Conservation (phyloP, 2,888 invertebrate species). For the Smittia aterrima region DNA sequence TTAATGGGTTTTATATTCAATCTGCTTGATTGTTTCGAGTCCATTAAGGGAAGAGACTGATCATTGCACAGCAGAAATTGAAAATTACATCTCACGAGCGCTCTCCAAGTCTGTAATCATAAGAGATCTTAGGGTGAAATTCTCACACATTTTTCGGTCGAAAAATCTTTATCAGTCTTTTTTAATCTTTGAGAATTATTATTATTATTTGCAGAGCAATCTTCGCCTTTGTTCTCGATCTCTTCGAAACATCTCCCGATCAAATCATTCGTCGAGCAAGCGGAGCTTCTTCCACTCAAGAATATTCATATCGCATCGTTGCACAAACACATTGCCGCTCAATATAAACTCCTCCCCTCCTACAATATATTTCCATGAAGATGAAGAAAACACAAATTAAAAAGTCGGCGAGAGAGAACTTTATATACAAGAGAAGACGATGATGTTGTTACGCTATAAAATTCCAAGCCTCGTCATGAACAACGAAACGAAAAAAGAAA, state of each 20-base stretch:
- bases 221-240: neutral
- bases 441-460: constrained; percentile 14
- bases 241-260: neutral
- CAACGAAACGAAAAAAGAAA: too few species aligned
- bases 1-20: constrained; percentile 26
- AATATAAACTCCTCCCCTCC: constrained; percentile 16
- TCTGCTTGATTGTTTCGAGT: constrained; percentile 19
- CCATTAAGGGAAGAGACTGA: constrained; percentile 25
- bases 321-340: constrained; percentile 9
- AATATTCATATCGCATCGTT: constrained; percentile 15
- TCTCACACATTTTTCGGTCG: neutral
- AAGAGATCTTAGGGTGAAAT: neutral
- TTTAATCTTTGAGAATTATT: neutral
- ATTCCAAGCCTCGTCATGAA: neutral
- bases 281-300: neutral
- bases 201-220: neutral
- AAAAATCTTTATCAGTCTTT: neutral
- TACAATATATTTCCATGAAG: neutral
- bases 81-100: neutral
- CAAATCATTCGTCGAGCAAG: too few species aligned
- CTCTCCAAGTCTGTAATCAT: constrained; percentile 13
- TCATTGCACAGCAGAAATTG: constrained; percentile 23
- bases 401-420: constrained; percentile 15
- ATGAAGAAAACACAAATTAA: constrained; percentile 18
- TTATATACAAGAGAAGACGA: neutral